Conservation (phyloP, 2,113 vertebrate genomes). For the Sylvietta virens region DNA sequence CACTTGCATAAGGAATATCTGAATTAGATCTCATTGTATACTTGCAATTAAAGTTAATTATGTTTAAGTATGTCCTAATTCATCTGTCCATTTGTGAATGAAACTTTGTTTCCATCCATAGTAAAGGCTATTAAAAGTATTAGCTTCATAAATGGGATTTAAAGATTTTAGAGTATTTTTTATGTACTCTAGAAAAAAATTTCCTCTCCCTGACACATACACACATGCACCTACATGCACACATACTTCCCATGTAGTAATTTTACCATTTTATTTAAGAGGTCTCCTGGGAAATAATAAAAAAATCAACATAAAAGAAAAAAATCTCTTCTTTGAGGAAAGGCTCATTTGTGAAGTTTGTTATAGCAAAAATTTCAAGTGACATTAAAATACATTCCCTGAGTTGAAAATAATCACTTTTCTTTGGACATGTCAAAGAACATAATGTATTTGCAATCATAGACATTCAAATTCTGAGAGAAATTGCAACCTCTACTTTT, state of each 20-base stretch:
- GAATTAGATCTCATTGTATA: background rate
- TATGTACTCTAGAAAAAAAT: background rate
- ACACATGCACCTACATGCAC: background rate
- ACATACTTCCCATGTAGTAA: background rate
- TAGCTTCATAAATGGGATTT: background rate
- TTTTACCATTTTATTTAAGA: background rate
- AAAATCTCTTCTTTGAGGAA: background rate
- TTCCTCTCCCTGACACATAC: background rate
- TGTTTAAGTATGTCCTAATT: constrained; percentile 45
- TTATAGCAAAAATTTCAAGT: constrained; percentile 57
- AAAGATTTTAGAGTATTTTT: background rate
- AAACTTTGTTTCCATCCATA: background rate
- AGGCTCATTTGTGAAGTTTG: constrained; percentile 56
- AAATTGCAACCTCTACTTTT: constrained; percentile 25
- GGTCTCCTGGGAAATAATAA: background rate
- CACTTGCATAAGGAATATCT: background rate
- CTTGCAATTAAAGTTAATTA: constrained; percentile 31
- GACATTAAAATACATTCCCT: constrained; percentile 35
- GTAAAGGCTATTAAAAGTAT: constrained; percentile 5
- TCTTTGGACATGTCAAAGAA: constrained; percentile 37
- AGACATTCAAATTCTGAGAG: constrained; percentile 46
- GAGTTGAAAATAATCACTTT: constrained; percentile 62
- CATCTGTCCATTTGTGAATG: constrained; percentile 41
- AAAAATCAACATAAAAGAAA: background rate
- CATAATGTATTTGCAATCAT: constrained; percentile 26